phyloP scores from a whole-genome alignment of 2,888 invertebrate genomes.

The Heteropelma amictum region DNA sequence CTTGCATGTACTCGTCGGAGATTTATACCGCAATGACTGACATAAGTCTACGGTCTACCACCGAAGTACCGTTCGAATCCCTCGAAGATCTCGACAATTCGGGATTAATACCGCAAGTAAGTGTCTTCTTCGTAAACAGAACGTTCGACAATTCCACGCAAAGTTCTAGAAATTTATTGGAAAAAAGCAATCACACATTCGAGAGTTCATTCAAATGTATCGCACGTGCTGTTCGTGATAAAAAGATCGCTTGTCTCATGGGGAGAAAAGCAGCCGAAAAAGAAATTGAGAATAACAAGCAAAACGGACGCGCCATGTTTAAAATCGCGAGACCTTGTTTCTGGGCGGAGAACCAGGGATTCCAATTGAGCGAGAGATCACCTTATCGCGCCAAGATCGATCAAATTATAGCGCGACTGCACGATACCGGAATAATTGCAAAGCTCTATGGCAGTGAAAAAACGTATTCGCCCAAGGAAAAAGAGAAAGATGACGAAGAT shows the following conservation, averaged over 20 bases:
- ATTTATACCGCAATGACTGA: conserved; percentile 50
- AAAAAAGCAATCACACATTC: neutral
- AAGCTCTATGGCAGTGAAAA: neutral
- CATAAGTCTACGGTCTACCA: conserved; percentile 5
- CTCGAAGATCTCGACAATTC: conserved; percentile 50
- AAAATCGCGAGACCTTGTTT: conserved; percentile 35
- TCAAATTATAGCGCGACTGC: neutral
- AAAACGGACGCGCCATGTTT: neutral
- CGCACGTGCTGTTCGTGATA: neutral
- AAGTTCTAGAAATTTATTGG: conserved; percentile 2
- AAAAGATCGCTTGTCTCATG: conserved; percentile 38
- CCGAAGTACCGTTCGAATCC: conserved; percentile 24
- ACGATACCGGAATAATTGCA: conserved; percentile 6
- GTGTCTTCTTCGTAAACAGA: neutral
- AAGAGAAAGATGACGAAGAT: neutral
- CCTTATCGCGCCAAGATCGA: conserved; percentile 45
- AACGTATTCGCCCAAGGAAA: neutral
- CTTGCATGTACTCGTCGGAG: conserved; percentile 8
- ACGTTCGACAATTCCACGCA: conserved; percentile 29
- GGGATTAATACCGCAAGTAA: conserved; percentile 39
- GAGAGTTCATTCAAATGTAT: neutral
- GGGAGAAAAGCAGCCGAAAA: neutral
- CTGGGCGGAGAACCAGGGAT: conserved; percentile 25
- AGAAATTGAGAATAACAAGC: neutral
- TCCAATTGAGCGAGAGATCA: conserved; percentile 22